Conservation (phyloP, 2,888 invertebrate genomes). For the Drosophila pseudotalamancana region DNA sequence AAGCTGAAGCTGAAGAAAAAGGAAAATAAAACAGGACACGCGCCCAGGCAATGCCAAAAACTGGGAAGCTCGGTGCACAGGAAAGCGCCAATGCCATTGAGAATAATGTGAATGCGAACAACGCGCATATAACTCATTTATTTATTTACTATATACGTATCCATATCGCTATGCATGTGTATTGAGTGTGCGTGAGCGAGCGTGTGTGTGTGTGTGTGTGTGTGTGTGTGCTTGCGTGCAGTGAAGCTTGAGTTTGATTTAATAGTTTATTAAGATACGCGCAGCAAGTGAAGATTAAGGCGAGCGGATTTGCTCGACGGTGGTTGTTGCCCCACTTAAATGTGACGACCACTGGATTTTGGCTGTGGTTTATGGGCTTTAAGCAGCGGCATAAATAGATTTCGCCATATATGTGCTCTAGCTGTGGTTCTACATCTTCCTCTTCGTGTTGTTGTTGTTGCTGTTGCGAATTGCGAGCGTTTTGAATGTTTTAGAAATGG, state of each 20-base stretch:
- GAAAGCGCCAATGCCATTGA: constrained; percentile 63
- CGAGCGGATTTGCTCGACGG: constrained; percentile 61
- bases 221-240: constrained; percentile 61
- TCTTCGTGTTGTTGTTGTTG: constrained; percentile 10
- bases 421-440: constrained; percentile 7
- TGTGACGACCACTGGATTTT: constrained; percentile 76
- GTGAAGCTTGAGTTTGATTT: constrained; percentile 77
- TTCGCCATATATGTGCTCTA: constrained; percentile 28
- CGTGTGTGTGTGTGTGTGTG: constrained; percentile 16
- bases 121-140: constrained; percentile 74
- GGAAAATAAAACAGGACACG: constrained; percentile 41
- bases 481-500: constrained; percentile 30
- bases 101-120: constrained; percentile 72
- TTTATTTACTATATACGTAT: constrained; percentile 64
- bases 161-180: constrained; percentile 21
- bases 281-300: constrained; percentile 74
- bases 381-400: constrained; percentile 69
- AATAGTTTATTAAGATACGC: constrained; percentile 79
- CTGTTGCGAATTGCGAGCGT: constrained; percentile 30
- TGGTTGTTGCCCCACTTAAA: constrained; percentile 63
- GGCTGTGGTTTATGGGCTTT: constrained; percentile 74
- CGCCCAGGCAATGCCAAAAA: constrained; percentile 52
- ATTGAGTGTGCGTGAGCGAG: constrained; percentile 21
- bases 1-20: constrained; percentile 3
- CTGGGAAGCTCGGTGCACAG: constrained; percentile 47